phyloP scores from a whole-genome alignment of 2,113 vertebrate species.

The Romanogobio albipinnatus region DNA sequence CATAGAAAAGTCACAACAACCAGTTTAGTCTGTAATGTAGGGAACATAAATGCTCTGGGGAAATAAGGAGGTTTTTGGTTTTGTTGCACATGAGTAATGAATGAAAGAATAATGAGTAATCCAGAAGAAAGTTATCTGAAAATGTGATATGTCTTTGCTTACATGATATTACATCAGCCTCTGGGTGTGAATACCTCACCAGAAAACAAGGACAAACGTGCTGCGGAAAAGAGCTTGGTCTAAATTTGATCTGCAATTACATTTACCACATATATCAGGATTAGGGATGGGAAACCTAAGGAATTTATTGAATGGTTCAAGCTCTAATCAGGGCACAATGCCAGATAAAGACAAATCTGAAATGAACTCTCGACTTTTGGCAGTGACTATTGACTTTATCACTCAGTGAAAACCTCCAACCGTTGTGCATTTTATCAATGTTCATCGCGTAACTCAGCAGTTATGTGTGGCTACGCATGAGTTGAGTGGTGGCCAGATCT shows the following conservation, averaged over 20 bases:
- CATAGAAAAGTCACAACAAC: neutral
- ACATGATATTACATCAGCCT: neutral
- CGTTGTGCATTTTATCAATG: neutral
- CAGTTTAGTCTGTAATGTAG: neutral
- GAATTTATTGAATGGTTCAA: neutral
- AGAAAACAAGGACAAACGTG: neutral
- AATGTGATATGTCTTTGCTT: conserved; percentile 12
- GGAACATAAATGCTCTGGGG: neutral
- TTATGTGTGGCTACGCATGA: neutral
- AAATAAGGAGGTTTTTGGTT: neutral
- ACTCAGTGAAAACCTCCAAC: neutral
- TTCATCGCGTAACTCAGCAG: conserved; percentile 14
- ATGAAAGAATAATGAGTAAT: conserved; percentile 10
- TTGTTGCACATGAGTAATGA: conserved; percentile 16
- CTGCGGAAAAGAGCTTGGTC: neutral
- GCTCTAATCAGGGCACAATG: neutral
- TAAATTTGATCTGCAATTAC: conserved; percentile 1
- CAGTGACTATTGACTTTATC: neutral
- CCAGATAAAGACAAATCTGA: neutral
- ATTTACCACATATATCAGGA: neutral
- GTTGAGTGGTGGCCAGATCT: conserved; percentile 44
- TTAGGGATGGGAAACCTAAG: neutral
- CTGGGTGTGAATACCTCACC: neutral
- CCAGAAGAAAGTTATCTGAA: neutral
- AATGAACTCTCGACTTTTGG: neutral